A percentile compares a stretch with the other conserved stretches of the same genome.
Conservation (phyloP, 2,797 vertebrate genomes). For the Margarornis squamiger region DNA sequence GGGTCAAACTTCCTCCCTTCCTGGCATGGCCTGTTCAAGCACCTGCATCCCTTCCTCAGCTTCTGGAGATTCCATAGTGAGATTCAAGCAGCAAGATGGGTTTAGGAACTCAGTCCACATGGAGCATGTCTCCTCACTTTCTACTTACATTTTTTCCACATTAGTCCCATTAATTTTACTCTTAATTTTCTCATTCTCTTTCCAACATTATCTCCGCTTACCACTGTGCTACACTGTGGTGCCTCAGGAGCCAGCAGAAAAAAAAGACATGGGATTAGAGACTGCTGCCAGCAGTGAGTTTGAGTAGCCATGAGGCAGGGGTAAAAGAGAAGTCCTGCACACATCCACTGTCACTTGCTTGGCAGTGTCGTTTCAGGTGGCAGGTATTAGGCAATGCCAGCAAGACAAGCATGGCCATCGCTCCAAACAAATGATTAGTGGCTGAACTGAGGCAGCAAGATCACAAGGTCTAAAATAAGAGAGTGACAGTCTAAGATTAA, state of each 20-base stretch:
- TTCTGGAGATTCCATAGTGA: neutral
- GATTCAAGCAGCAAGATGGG: rapidly evolving
- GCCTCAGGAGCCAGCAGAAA: neutral
- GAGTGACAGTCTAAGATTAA: neutral
- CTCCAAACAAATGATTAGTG: neutral
- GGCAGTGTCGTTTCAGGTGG: neutral
- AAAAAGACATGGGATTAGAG: neutral
- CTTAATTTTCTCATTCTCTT: neutral
- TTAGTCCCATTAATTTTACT: neutral
- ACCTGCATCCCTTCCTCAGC: neutral
- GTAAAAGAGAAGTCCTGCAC: neutral
- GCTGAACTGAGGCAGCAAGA: neutral
- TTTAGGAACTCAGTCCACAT: rapidly evolving
- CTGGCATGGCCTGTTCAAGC: neutral
- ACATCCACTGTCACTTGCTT: rapidly evolving
- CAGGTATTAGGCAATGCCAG: neutral
- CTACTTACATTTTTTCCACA: neutral
- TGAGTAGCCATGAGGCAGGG: neutral
- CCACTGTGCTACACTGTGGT: rapidly evolving
- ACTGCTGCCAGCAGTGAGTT: neutral
- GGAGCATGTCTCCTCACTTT: neutral
- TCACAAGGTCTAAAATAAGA: neutral
- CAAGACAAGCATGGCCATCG: neutral
- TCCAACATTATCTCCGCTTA: neutral
- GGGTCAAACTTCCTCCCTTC: neutral